phyloP scores from a whole-genome alignment of 1,140 invertebrate species.

The Elymnias hypermnestra region DNA sequence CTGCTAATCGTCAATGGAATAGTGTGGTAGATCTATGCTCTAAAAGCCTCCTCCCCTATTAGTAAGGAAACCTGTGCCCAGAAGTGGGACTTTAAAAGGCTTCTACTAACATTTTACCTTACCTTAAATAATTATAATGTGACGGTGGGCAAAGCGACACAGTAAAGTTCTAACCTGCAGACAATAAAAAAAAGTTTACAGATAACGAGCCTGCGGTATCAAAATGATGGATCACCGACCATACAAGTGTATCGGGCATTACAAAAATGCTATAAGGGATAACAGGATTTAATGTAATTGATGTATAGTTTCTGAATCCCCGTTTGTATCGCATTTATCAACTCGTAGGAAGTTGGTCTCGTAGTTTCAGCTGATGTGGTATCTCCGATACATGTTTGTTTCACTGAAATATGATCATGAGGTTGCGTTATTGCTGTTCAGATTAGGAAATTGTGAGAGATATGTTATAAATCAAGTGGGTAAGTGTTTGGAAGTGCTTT shows the following conservation, averaged over 20 bases:
- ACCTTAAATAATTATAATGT: too few relatives aligned
- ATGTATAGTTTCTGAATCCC: conserved; percentile 3
- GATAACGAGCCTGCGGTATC: conserved; percentile 30
- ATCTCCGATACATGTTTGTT: conserved; percentile 5
- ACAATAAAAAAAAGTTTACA: too few relatives aligned
- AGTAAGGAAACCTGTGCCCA: too few relatives aligned
- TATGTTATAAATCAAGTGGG: not conserved
- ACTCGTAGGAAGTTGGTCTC: conserved; percentile 1
- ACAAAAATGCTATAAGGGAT: conserved; percentile 13
- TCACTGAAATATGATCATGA: conserved; percentile 12
- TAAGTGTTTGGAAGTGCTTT: too few relatives aligned
- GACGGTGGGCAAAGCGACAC: too few relatives aligned
- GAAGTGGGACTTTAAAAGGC: too few relatives aligned
- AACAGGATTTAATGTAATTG: conserved; percentile 6
- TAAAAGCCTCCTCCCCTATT: too few relatives aligned
- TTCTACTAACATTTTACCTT: too few relatives aligned
- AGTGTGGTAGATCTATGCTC: too few relatives aligned
- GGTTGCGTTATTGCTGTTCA: not conserved
- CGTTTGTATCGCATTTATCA: conserved; percentile 1
- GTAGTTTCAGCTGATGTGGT: conserved; percentile 10
- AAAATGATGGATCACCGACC: conserved; percentile 32
- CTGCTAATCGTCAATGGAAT: too few relatives aligned
- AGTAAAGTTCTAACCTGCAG: too few relatives aligned
- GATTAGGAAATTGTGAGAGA: conserved; percentile 1
- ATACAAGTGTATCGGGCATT: not conserved